Evolutionary conservation across 2,797 vertebrate species (phyloP).

Genomic region (Betta splendens): DNA sequence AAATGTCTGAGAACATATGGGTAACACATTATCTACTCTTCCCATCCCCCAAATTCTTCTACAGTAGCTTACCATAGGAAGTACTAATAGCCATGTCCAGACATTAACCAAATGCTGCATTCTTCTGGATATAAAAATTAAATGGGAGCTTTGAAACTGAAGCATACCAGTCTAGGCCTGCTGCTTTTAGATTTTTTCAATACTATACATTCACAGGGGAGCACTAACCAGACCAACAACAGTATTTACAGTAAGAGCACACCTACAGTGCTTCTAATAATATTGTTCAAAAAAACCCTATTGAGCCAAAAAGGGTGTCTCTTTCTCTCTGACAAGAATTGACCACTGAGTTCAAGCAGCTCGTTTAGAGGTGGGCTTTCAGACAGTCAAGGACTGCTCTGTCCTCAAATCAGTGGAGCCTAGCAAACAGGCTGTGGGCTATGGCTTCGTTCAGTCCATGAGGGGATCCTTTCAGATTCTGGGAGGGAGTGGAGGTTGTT

Average conservation of each 20-base stretch:
- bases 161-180: background rate
- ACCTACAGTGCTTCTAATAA: slow-evolving; percentile 28
- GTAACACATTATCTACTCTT: slow-evolving; percentile 68
- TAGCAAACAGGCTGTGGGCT: slow-evolving; percentile 44
- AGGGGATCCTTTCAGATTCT: slow-evolving; percentile 76
- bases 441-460: slow-evolving; percentile 54
- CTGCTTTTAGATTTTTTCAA: slow-evolving; percentile 12
- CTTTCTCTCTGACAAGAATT: slow-evolving; percentile 49
- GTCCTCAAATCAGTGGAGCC: slow-evolving; percentile 59
- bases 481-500: slow-evolving; percentile 59
- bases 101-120: slow-evolving; percentile 52
- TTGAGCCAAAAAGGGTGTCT: slow-evolving; percentile 37
- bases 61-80: slow-evolving; percentile 52
- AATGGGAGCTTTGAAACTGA: slow-evolving; percentile 21
- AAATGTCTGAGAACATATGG: slow-evolving; percentile 70
- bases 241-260: slow-evolving; percentile 17
- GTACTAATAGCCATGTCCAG: slow-evolving; percentile 47
- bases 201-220: background rate
- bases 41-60: slow-evolving; percentile 57
- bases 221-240: slow-evolving; percentile 12
- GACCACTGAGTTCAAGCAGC: slow-evolving; percentile 45
- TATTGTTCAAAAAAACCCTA: slow-evolving; percentile 29
- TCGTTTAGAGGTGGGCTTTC: slow-evolving; percentile 49
- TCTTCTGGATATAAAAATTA: slow-evolving; percentile 52
- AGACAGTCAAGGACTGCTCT: slow-evolving; percentile 65